A percentile compares a stretch with the other conserved stretches of the same genome.
These are phyloP conservation scores for Schrankia costaestrigalis DNA, from an alignment of 2,888 invertebrate species.

Conservation along the genomic window DNA sequence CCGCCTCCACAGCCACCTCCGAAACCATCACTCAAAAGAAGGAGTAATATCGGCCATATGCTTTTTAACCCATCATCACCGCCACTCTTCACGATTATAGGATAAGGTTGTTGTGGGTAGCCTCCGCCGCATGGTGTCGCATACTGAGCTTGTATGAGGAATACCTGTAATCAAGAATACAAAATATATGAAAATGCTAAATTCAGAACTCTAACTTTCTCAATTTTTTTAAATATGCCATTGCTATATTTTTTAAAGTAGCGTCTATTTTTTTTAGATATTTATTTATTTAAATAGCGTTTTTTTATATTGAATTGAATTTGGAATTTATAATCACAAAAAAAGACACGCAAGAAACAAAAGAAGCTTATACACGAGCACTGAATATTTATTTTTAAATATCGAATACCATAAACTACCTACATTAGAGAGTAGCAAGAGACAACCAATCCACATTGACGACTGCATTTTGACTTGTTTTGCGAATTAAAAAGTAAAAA, in stretches of 20 bases:
- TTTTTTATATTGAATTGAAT: no score
- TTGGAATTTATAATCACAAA: no score
- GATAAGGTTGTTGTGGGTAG: constrained; percentile 30
- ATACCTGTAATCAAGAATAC: constrained; percentile 30
- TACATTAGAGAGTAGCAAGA: constrained; percentile 48
- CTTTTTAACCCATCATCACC: constrained; percentile 39
- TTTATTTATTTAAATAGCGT: no score
- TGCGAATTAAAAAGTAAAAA: constrained; percentile 20
- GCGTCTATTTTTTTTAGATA: no score
- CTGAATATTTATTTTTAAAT: not conserved
- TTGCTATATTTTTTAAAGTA: no score
- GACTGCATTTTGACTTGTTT: constrained; percentile 42
- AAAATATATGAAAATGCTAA: not conserved
- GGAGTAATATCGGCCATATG: constrained; percentile 47
- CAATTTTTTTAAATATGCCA: no score
- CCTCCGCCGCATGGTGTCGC: constrained; percentile 25
- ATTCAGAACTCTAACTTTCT: no score
- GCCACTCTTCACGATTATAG: constrained; percentile 43
- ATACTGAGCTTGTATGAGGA: constrained; percentile 43
- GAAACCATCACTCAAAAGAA: constrained; percentile 41
- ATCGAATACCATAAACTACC: no score
- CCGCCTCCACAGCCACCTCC: constrained; percentile 30
- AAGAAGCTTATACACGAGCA: not conserved
- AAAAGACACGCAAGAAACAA: no score
- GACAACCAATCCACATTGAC: constrained; percentile 39